Evolutionary conservation across 1,140 invertebrate species (phyloP), one percentile per base, ranked within the genome.

Genomic region (Rhizoglyphus robini): DNA sequence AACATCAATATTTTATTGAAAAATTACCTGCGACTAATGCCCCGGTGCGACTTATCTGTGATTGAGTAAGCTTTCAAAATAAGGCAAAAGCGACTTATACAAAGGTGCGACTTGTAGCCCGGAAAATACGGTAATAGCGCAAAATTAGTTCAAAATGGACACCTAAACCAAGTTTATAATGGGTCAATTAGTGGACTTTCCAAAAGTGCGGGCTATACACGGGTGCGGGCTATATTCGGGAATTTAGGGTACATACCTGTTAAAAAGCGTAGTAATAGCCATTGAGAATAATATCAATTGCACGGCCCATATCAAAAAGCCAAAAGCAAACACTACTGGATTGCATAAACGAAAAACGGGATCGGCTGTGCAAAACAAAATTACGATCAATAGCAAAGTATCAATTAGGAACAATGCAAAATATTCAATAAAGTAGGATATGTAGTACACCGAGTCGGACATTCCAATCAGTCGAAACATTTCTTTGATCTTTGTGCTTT

Each of bases 401-500:
- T 79, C 75, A 25, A 81, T 65, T 1, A 72, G 58, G 77, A 82
- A 81, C 13, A 80, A 72, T 3, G 79, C 48, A 65, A 83, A 79
- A 60, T 76, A 77, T 67, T 80, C 81, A 31, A 83, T 75, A 70
- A 83, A 83, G 79, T 81, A 83, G 3, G 79, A 77, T 20, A 77
- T 32, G 82, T 82, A 84, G 70, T 83, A 81, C 3, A 81, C 77
- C 0, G 68, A 72, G 71, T 81, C 82, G 4, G 75, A 74, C n/a
- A 84, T 72, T 15, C 83, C 83, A 81, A 84, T 83, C 23, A 82
- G 79, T 72, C 78, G 77, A 79, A 84, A 80, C 5, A 82, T 78
- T 72, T 83, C 82, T 51, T 54, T 49, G 1, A 32, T n/a, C 36
- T 58, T 51, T 11, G 29, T 47, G 3, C 2, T 27, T 34, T 67